Evolutionary conservation across 2,797 vertebrate species (phyloP), one percentile per base, ranked within the genome.

Genomic region (Pantherophis alleghaniensis): DNA sequence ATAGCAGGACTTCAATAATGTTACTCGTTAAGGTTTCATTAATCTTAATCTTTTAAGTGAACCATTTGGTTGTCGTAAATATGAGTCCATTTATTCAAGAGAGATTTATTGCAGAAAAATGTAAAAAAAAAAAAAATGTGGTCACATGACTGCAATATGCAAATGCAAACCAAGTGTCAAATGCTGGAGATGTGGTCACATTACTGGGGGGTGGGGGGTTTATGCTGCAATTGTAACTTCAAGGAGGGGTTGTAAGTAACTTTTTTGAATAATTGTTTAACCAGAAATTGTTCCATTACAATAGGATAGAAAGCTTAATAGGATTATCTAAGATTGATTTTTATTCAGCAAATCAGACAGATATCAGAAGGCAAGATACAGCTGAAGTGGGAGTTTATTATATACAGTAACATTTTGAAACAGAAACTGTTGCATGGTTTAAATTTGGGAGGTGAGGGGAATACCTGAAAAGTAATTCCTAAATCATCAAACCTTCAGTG

Each of bases 401-500:
- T 86, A 61, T 86, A 47, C 22, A 89, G 57, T 91, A 28, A 59
- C 12, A 63, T 92, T 90, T 47, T 86, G 22, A 14, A 89, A 83
- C 47, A 83, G n/a, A 63, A 56, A 51, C 7, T n/a, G 26, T 47
- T 66, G 4, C 59, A 69, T 47, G 57, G 13, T 26, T 89, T 83
- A 42, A 5, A 16, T 18, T 63, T 51, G 14, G 53, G 47, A 26
- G 51, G 4, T 32, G 59, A 51, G 32, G 51, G 9, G 60, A 69
- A 53, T 0, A 59, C 59, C 7, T 42, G 86, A 89, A 92, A 92
- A 87, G 63, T 28, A n/a, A n/a, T 5, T 94, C 94, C 89, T 90
- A 47, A 94, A 87, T 55, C 86, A 55, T 88, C 56, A 69, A 91
- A 95, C 92, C 88, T 94, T 22, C n/a, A 42, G 53, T 56, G 5